These are phyloP conservation scores for Gymnodraco acuticeps DNA, from an alignment of 2,797 vertebrate species.

Conservation along the genomic window DNA sequence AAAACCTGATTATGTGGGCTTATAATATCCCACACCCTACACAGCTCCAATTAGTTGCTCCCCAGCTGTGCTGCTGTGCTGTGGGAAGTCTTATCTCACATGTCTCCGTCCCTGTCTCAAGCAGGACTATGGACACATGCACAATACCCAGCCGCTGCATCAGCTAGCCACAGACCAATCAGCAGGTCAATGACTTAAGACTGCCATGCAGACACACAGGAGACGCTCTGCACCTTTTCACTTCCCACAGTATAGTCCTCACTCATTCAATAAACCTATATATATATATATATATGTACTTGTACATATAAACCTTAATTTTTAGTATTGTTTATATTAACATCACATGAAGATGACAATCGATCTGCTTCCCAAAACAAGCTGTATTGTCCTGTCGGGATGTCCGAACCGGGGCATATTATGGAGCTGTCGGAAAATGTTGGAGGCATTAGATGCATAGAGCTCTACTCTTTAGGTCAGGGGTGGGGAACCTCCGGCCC, in stretches of 20 bases:
- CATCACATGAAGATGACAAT: not conserved
- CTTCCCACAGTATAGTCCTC: not conserved
- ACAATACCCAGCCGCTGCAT: not conserved
- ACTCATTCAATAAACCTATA: not conserved
- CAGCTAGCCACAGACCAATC: not conserved
- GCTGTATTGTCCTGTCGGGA: no score
- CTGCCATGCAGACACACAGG: not conserved
- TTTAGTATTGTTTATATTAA: not conserved
- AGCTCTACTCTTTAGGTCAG: not conserved
- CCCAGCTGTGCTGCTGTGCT: slow-evolving; percentile 46
- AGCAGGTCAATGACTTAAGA: slow-evolving; percentile 12
- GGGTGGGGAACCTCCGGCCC: no score
- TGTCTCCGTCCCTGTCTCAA: slow-evolving; percentile 2
- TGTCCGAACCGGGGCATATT: no score
- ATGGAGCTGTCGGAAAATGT: no score
- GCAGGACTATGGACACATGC: not conserved
- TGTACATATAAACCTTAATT: not conserved
- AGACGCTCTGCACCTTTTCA: not conserved
- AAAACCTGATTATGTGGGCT: slow-evolving; percentile 4
- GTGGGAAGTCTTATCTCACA: slow-evolving; percentile 1
- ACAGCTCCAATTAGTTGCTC: slow-evolving; percentile 42
- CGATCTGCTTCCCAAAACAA: not conserved
- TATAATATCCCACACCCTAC: slow-evolving; percentile 23
- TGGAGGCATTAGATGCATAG: not conserved
- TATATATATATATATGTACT: not conserved